phyloP scores from a whole-genome alignment of 2,797 vertebrate species.

The Chrysocyon brachyurus region DNA sequence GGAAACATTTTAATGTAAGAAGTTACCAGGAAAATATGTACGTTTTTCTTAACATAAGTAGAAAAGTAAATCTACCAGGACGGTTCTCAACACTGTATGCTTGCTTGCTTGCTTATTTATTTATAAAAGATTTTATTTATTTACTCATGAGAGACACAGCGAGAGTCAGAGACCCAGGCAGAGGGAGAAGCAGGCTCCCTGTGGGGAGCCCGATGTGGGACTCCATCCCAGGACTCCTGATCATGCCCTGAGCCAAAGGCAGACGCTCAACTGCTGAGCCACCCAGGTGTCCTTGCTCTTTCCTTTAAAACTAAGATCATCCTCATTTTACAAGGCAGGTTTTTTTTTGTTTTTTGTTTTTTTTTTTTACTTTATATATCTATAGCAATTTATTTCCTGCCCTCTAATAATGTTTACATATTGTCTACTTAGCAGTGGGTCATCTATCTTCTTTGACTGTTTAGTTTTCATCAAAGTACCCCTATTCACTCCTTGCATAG shows the following conservation, averaged over 20 bases:
- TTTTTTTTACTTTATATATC: not conserved
- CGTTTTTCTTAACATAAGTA: not conserved
- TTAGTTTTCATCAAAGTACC: constrained; percentile 47
- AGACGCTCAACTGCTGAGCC: too few species aligned
- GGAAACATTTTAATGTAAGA: not conserved
- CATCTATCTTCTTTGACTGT: constrained; percentile 47
- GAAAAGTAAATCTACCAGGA: not conserved
- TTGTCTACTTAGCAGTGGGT: not conserved
- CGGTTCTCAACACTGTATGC: not conserved
- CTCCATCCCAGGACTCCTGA: too few species aligned
- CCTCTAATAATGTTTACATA: constrained; percentile 39
- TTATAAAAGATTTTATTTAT: too few species aligned
- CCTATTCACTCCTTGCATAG: not conserved
- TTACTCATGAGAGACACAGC: too few species aligned
- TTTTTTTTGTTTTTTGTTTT: too few species aligned
- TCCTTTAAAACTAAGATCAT: not conserved
- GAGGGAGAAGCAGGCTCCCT: too few species aligned
- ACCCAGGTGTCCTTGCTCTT: not conserved
- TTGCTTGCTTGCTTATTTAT: too few species aligned
- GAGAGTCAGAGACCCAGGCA: too few species aligned
- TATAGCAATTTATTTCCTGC: constrained; percentile 56
- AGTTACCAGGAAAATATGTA: not conserved
- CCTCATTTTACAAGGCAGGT: not conserved
- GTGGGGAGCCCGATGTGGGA: too few species aligned
- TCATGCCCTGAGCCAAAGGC: too few species aligned